Base-by-base conservation (phyloP, 2,888 invertebrate species). In the Chloroclystis v-ata region DNA sequence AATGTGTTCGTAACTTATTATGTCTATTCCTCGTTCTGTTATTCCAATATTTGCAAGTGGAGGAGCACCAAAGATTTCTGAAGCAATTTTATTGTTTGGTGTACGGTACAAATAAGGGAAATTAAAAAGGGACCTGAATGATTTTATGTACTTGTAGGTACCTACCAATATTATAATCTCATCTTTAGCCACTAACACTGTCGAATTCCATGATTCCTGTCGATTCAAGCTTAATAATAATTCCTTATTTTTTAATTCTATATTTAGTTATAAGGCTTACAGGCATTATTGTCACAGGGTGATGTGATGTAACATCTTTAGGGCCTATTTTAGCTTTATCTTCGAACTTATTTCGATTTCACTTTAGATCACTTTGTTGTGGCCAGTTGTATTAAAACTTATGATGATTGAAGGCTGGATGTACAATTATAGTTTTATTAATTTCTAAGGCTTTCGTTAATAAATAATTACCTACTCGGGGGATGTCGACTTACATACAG, bases 61-160 rank as follows among this genome's bases (percentile, higher is more conserved):
- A 84, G 80, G 76, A 79, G 82, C 87, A 84, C 87, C 87, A 87
- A 87, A 87, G 87, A 87, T 86, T 83, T 84, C 79, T 82, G 77
- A 82, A 78, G 72, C 76, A 69, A 77, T 72, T 72, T 79, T 46
- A 14, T 33, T 20, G 40, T 82, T 86, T 86, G 86, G 86, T 85
- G 87, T 84, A 75, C 52, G 51, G 51, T 75, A 78, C 82, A 81
- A 78, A 78, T 85, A 84, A 85, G 83, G 77, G 74, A 85, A 86
- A 85, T 82, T 82, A 76, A 81, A n/a, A 44, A 79, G 87, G 87
- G 87, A 87, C 87, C 87, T 87, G 87, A 87, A 81, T 82, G 72
- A 82, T 80, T 80, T 81, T 79, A 81, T 69, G 74, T 83, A 77
- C 76, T 67, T 83, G 33, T 49, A 86, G 84, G 79, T 82, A 86